Conservation (phyloP, 1,140 invertebrate species). For the Piezodorus guildinii region DNA sequence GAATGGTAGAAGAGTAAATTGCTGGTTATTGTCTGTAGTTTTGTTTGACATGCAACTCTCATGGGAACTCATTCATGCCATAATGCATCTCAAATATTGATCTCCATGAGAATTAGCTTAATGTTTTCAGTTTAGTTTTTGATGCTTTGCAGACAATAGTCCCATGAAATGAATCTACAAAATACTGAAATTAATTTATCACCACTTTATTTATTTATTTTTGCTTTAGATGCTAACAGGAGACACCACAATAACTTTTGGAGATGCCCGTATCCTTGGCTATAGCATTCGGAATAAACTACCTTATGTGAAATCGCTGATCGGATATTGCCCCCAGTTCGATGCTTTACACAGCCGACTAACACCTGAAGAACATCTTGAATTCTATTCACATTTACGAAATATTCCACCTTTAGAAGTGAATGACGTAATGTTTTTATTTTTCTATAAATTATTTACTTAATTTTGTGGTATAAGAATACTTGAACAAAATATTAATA, state of each 20-base stretch:
- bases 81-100: too few relatives aligned
- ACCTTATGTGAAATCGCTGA: conserved; percentile 30
- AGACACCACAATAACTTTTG: conserved; percentile 24
- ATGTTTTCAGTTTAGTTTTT: too few relatives aligned
- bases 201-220: not conserved
- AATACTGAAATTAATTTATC: too few relatives aligned
- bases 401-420: conserved; percentile 40
- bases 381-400: conserved; percentile 59
- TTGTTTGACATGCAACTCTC: too few relatives aligned
- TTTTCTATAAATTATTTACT: not conserved
- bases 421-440: not conserved
- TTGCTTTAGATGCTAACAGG: conserved; percentile 28
- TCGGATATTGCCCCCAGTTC: conserved; percentile 76
- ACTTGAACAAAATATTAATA: too few relatives aligned
- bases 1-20: too few relatives aligned
- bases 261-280: conserved; percentile 26
- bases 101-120: too few relatives aligned
- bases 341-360: conserved; percentile 71
- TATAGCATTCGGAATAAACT: conserved; percentile 16
- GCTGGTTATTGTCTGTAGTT: too few relatives aligned
- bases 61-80: too few relatives aligned
- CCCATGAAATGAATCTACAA: too few relatives aligned
- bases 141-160: too few relatives aligned
- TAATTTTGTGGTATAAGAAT: too few relatives aligned
- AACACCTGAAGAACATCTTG: conserved; percentile 64